A percentile compares a stretch with the other conserved stretches of the same genome.
Evolutionary conservation across 2,888 invertebrate genomes (phyloP).

Genomic region (Parascotia fuliginaria): DNA sequence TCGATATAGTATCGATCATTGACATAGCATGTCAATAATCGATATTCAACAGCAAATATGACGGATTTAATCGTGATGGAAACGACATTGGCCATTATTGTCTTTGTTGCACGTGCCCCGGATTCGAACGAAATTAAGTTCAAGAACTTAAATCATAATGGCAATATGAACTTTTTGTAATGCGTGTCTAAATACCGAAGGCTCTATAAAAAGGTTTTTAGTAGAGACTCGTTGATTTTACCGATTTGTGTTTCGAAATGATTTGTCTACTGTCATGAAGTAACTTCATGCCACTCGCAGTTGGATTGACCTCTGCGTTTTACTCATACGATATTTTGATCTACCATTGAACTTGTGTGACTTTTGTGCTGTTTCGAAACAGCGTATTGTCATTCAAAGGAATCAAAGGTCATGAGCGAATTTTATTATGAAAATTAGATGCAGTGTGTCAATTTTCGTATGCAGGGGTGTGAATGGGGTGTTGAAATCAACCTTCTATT

Average conservation of each 20-base stretch:
- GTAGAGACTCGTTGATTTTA: conserved; percentile 28
- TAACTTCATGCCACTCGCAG: conserved; percentile 6
- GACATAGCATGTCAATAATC: conserved; percentile 64
- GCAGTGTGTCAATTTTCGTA: conserved; percentile 61
- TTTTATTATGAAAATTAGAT: conserved; percentile 67
- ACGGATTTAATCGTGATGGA: conserved; percentile 72
- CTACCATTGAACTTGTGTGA: conserved; percentile 74
- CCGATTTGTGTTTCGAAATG: conserved; percentile 22
- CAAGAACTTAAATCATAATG: conserved; percentile 62
- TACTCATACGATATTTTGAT: conserved; percentile 32
- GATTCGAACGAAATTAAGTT: conserved; percentile 73
- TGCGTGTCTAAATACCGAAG: conserved; percentile 37
- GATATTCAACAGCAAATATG: conserved; percentile 62
- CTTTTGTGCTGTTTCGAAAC: conserved; percentile 47
- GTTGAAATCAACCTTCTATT: conserved; percentile 70
- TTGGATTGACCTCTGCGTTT: conserved; percentile 35
- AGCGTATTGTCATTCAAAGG: conserved; percentile 63
- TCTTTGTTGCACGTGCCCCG: conserved; percentile 71
- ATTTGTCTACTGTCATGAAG: conserved; percentile 31
- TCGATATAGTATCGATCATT: conserved; percentile 63
- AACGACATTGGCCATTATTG: conserved; percentile 74
- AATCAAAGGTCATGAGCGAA: conserved; percentile 61
- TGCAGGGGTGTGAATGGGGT: conserved; percentile 70
- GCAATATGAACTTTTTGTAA: conserved; percentile 39
- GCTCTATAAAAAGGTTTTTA: conserved; percentile 20